Evolutionary conservation across 1,140 invertebrate genomes (phyloP).

Genomic region (Chrysomallon squamiferum): DNA sequence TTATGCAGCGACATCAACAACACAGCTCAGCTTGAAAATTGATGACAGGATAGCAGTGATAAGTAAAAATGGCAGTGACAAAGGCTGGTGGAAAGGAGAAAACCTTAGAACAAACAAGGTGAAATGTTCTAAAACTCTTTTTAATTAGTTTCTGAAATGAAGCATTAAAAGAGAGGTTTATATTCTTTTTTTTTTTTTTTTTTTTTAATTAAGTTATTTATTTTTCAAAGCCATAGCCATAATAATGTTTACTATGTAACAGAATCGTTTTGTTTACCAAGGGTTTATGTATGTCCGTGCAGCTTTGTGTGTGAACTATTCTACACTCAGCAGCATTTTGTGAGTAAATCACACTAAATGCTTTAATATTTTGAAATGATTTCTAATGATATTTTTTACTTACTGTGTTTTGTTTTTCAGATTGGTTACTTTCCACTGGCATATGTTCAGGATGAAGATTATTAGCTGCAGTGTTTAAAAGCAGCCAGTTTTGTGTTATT

Average conservation of each 20-base stretch:
- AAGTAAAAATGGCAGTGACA: constrained; percentile 78
- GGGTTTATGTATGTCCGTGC: background rate
- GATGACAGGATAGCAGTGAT: constrained; percentile 81
- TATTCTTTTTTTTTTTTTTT: background rate
- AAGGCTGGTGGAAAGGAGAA: constrained; percentile 85
- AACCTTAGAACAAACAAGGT: constrained; percentile 73
- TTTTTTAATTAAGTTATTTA: background rate
- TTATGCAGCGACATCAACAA: constrained; percentile 69
- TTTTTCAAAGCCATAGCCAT: background rate
- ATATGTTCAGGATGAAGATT: constrained; percentile 58
- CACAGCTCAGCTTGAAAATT: constrained; percentile 78
- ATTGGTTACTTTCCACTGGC: constrained; percentile 60
- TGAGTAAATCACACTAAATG: too few species aligned
- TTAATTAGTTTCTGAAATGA: background rate
- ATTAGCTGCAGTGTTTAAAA: constrained; percentile 1
- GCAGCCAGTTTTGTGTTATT: too few species aligned
- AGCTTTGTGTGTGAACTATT: background rate
- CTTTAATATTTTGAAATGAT: too few species aligned
- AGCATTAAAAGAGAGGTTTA: background rate
- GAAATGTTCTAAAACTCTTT: background rate
- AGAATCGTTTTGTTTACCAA: background rate
- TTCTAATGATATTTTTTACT: too few species aligned
- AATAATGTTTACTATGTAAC: background rate
- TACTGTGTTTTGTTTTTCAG: constrained; percentile 48
- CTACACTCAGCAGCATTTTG: too few species aligned